Evolutionary conservation across 2,113 vertebrate genomes (phyloP).

Genomic region (Triplophysa rosa): DNA sequence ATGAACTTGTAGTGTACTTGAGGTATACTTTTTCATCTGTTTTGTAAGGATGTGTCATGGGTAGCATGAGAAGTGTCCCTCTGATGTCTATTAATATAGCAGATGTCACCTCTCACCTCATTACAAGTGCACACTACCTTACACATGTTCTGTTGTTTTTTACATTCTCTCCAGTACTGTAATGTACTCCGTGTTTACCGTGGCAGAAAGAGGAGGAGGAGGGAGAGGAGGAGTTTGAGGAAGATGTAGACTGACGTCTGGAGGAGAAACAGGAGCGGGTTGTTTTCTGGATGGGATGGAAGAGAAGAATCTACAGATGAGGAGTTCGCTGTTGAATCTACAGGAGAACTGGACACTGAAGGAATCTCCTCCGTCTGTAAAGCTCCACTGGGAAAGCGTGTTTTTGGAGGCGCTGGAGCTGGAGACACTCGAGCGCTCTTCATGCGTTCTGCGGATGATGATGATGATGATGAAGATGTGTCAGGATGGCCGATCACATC

Average conservation of each 20-base stretch:
- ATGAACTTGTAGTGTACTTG: no score
- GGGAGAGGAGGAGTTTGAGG: conserved; percentile 48
- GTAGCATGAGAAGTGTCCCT: background rate
- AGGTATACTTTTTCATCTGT: no score
- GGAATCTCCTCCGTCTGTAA: background rate
- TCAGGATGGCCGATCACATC: no score
- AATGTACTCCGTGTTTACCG: conserved; percentile 35
- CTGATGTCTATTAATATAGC: conserved; percentile 55
- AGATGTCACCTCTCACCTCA: conserved; percentile 56
- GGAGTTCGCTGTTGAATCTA: background rate
- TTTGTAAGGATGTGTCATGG: no score
- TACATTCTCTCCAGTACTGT: no score
- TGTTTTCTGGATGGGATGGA: conserved; percentile 1
- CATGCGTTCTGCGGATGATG: background rate
- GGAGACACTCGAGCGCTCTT: background rate
- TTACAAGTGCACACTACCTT: conserved; percentile 17
- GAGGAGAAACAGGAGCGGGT: conserved; percentile 25
- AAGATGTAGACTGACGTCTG: conserved; percentile 40
- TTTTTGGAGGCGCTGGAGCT: no score
- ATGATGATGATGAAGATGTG: background rate
- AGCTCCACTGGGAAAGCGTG: background rate
- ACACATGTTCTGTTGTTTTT: no score
- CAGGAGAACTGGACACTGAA: background rate
- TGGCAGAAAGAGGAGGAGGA: conserved; percentile 45
- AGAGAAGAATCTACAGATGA: background rate